These are phyloP conservation scores for Eudemis profundana DNA, from an alignment of 2,888 invertebrate genomes.

Conservation along the genomic window DNA sequence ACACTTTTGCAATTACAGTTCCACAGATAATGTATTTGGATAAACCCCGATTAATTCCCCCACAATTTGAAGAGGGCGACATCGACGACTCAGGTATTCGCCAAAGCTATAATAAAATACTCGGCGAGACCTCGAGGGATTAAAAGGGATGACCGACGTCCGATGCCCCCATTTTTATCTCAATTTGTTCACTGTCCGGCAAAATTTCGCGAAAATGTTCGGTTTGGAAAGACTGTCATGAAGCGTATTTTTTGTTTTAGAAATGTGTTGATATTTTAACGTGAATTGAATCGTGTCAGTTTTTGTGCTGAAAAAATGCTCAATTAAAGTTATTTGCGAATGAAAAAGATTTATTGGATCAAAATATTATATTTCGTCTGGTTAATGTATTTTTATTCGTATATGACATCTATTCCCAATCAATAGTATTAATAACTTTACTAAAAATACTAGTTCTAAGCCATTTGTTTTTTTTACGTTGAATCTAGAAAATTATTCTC, in stretches of 20 bases:
- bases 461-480: no score
- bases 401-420: no score
- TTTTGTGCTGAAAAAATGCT: not conserved
- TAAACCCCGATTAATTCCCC: conserved; percentile 31
- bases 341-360: not conserved
- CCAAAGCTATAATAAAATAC: conserved; percentile 51
- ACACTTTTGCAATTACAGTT: conserved; percentile 24
- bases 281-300: not conserved
- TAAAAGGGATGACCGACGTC: conserved; percentile 69
- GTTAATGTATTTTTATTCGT: no score
- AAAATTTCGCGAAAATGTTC: conserved; percentile 59
- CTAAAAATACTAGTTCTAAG: no score
- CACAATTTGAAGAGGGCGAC: conserved; percentile 30
- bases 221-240: conserved; percentile 44
- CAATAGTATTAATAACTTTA: no score
- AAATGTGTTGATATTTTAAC: not conserved
- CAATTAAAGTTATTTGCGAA: not conserved
- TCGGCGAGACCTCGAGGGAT: conserved; percentile 58
- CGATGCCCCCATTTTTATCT: conserved; percentile 71
- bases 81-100: conserved; percentile 37
- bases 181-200: conserved; percentile 70
- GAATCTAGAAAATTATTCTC: no score
- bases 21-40: conserved; percentile 36
- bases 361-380: no score
- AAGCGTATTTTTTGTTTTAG: not conserved